These are phyloP conservation scores for Lepidochrysops patricia DNA, from an alignment of 2,888 invertebrate species.

Conservation along the genomic window DNA sequence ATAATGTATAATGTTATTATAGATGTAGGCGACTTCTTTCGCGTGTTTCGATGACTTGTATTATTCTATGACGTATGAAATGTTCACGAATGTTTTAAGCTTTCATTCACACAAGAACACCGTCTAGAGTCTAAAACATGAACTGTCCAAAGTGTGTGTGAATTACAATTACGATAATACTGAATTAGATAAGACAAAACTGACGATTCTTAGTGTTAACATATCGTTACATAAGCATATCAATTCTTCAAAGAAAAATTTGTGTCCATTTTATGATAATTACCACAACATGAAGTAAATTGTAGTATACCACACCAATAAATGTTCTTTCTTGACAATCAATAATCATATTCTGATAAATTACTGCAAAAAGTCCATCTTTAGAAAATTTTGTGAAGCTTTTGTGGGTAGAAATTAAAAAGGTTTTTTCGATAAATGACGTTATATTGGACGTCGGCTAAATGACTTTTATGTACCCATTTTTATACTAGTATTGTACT, in stretches of 20 bases:
- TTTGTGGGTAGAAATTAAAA: not conserved
- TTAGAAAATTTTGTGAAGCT: not conserved
- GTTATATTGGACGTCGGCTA: not conserved
- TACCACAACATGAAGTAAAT: not conserved
- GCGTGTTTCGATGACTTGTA: not conserved
- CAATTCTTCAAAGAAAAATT: not conserved
- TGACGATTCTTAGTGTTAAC: not conserved
- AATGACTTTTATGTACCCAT: not conserved
- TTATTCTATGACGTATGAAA: not conserved
- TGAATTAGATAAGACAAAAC: not conserved
- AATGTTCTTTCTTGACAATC: not conserved
- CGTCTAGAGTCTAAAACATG: not conserved
- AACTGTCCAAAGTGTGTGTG: not conserved
- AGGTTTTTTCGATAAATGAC: not conserved
- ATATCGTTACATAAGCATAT: constrained; percentile 5
- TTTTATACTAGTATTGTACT: not conserved
- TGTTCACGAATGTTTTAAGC: not conserved
- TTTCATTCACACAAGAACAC: not conserved
- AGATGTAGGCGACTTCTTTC: not conserved
- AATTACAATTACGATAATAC: not conserved
- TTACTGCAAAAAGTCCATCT: not conserved
- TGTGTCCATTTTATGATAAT: not conserved
- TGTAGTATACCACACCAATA: too few relatives aligned
- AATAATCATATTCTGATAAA: too few relatives aligned
- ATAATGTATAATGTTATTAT: not conserved